Base-by-base conservation (phyloP, 2,797 vertebrate species). In the Cryptoprocta ferox region DNA sequence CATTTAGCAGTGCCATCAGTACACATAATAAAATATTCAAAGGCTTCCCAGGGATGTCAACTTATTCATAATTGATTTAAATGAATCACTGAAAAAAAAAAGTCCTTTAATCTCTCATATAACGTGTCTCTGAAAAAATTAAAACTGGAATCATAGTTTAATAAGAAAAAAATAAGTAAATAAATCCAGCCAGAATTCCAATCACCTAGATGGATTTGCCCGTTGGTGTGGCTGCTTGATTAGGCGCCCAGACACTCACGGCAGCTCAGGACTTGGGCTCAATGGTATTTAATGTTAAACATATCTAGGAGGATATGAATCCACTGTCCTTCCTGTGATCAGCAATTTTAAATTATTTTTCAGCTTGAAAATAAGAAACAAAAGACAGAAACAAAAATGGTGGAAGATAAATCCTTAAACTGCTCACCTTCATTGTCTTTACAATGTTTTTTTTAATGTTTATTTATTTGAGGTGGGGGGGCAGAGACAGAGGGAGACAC, bases 21-120 rank as follows among this genome's bases (percentile, higher is more conserved):
- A 98, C 94, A 96, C 94, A 73, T 94, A 89, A 98, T 98, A 96
- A 98, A 99, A 98, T 98, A 98, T 98, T 98, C 96, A 98, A 97
- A 96, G 70, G 35, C 76, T 98, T 98, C 95, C 98, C 96, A 97
- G 87, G 95, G 92, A 89, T 98, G 97, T 97, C 97, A 98, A 92
- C 94, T 97, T 97, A 97, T 96, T 97, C 92, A 91, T 96, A 97
- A 98, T 92, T 98, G 98, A 97, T 98, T 98, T 97, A 98, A 98
- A 98, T 98, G 96, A 98, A 98, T 98, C 63, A 89, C 95, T 97
- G 68, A 70, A 97, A 98, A 96, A 97, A 98, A 96, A 98, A 86
- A 84, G 59, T 93, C 63, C 75, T 98, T 98, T 98, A 97, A 97
- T 98, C 96, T 98, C 97, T 97, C 84, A 85, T 90, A 98, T 94